Evolutionary conservation across 2,113 vertebrate species (phyloP), one percentile per base, ranked within the genome.

Genomic region (Campylorhamphus procurvoides): DNA sequence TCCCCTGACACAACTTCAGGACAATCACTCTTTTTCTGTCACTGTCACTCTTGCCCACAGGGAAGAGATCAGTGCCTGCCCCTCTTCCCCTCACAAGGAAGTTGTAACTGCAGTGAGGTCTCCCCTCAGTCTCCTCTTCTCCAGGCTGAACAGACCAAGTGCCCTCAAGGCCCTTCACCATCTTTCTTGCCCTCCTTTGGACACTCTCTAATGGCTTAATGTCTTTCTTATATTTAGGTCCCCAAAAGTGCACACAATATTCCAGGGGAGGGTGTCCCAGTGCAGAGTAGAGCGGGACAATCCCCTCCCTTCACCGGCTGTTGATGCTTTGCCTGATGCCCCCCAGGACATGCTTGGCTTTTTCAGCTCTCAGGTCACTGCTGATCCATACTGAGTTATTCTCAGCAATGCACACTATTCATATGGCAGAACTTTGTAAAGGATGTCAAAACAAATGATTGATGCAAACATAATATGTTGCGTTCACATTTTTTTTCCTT

Each of bases 261-360:
- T 58, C 20, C 23, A 58, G 56, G 20, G 9, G 14, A 58, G 56
- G 56, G 14, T 13, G 4, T 33, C 4, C 20, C 33, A 58, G 33
- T 58, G 56, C 56, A 35, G 56, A 35, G 56, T 33, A 35, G 33
- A 58, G 20, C 15, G 33, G 56, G 33, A 58, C 20, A 35, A 24
- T 58, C 56, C 22, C n/a, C 56, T 35, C 33, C 56, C 56, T 35
- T 24, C 20, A 23, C 33, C 9, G 6, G 20, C 33, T 15, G 56
- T 33, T 2, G 33, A 5, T 17, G 59, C 35, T 68, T n/a, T 27
- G 37, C n/a, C 37, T 14, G 6, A 13, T 37, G 47, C 9, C 5
- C 5, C 35, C 13, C 2, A 1, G 0, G 40, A 15, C 40, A 42
- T 42, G 40, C 14, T 6, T 8, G 8, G 18, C 12, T 10, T 14